phyloP scores from a whole-genome alignment of 2,888 invertebrate species.

The Parthenolecanium corni region DNA sequence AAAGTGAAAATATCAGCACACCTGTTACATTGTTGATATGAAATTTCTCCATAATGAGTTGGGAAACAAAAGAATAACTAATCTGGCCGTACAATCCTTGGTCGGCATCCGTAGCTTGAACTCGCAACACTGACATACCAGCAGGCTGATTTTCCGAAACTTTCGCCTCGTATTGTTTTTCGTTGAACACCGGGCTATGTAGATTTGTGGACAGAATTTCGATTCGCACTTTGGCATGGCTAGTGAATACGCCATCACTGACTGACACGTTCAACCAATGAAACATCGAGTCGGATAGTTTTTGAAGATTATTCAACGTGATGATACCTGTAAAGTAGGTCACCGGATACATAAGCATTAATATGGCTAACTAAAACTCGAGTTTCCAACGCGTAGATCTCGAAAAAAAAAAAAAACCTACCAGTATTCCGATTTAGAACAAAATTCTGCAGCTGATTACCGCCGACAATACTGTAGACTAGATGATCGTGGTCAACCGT shows the following conservation, averaged over 20 bases:
- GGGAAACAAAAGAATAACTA: slow-evolving; percentile 66
- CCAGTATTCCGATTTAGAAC: slow-evolving; percentile 49
- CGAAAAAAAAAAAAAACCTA: slow-evolving; percentile 30
- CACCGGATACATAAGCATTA: too few relatives aligned
- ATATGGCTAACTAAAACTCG: too few relatives aligned
- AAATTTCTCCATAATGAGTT: slow-evolving; percentile 58
- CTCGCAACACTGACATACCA: slow-evolving; percentile 61
- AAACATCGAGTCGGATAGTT: slow-evolving; percentile 52
- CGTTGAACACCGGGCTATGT: slow-evolving; percentile 65
- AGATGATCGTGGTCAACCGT: slow-evolving; percentile 60
- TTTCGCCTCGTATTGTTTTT: slow-evolving; percentile 63
- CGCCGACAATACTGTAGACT: slow-evolving; percentile 68
- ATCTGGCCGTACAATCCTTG: slow-evolving; percentile 43
- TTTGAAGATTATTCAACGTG: slow-evolving; percentile 60
- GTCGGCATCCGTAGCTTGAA: slow-evolving; percentile 62
- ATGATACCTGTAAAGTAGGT: slow-evolving; percentile 44
- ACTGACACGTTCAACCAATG: slow-evolving; percentile 81
- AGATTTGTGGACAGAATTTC: slow-evolving; percentile 66
- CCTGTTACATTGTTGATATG: slow-evolving; percentile 60
- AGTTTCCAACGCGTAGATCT: too few relatives aligned
- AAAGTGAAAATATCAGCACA: slow-evolving; percentile 23
- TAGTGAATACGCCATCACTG: slow-evolving; percentile 89
- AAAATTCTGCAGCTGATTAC: slow-evolving; percentile 65
- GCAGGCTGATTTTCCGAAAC: slow-evolving; percentile 69
- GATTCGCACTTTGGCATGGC: slow-evolving; percentile 69